Evolutionary conservation across 2,113 vertebrate genomes (phyloP), one percentile per base, ranked within the genome.

Genomic region (Drymodes brunneopygia): DNA sequence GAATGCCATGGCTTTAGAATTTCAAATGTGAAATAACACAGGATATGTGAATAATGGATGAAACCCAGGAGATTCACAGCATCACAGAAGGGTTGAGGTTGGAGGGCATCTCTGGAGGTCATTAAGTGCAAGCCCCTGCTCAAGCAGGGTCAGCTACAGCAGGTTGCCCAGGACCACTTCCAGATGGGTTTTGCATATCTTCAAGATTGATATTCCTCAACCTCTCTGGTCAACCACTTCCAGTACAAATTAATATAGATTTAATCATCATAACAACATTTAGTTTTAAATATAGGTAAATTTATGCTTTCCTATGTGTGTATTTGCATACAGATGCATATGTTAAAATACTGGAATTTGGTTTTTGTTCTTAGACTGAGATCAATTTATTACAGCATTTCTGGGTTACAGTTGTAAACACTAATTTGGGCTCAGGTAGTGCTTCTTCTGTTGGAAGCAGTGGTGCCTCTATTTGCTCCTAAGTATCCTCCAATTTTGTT

Each of bases 401-500:
- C 36, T 28, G 58, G 7, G 5, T 18, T 62, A 20, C 28, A 33
- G 28, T 40, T 65, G 13, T 47, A 81, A 86, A 64, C 10, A 48
- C 38, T 74, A 81, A 67, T 87, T 82, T 70, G 65, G 71, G 57
- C 56, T 77, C 21, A 47, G 73, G 18, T 35, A 53, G 44, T 80
- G 27, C 50, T 92, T 91, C 85, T 88, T 92, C 45, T 64, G 48
- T 79, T 95, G 69, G 86, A 91, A 95, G 71, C n/a, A 89, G 48
- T 81, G 73, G 57, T 89, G 65, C 38, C 77, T 87, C 31, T 11
- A 54, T 93, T 92, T 74, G 86, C 25, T 62, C 6, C 71, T 81
- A 95, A 82, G 53, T 81, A 38, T 78, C 36, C 44, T 72, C 66
- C 44, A 38, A 91, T 91, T 97, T 53, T 75, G 3, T 93, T 97